Base-by-base conservation (phyloP, 2,888 invertebrate species). In the Pandemis cinnamomeana region DNA sequence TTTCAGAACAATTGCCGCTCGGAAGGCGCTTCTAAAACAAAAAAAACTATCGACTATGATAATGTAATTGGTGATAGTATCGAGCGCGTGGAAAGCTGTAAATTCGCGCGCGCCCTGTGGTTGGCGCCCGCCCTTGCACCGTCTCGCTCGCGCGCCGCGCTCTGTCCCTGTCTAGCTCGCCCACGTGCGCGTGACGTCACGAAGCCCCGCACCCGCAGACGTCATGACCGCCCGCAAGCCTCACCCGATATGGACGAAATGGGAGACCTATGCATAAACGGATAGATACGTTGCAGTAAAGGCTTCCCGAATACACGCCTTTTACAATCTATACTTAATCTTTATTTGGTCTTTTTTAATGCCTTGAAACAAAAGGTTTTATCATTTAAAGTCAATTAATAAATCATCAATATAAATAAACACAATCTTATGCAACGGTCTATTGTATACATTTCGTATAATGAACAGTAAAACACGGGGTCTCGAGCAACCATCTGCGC, bases 41-140 rank as follows among this genome's bases (percentile, higher is more conserved):
- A 55, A 20, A 20, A n/a, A n/a, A 7, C 5, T 51, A 66, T 27
- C 46, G 41, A 11, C 36, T 46, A 27, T 27, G 84, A 86, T 90
- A 91, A 89, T 89, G 86, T 87, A 84, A 88, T 89, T 87, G 88
- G 85, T 91, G 91, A 91, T 91, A 84, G 90, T 91, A 92, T 92
- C 89, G 91, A 91, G 87, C 91, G 91, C 84, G 89, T 86, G 86
- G 87, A 89, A 87, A 89, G 88, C 89, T 90, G 90, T 90, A 88
- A 90, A 89, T 89, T 89, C 87, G 89, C 87, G 89, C 87, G 89
- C 90, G 83, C 89, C 88, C 89, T 86, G 82, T 83, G 84, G 83
- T 80, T 82, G 78, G 80, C 77, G 78, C 82, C 67, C 80, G 78
- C 77, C 76, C 79, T 81, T 77, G 74, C 44, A 61, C 55, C 20